phyloP scores from a whole-genome alignment of 2,797 vertebrate species.

The Craterocephalus amniculus region DNA sequence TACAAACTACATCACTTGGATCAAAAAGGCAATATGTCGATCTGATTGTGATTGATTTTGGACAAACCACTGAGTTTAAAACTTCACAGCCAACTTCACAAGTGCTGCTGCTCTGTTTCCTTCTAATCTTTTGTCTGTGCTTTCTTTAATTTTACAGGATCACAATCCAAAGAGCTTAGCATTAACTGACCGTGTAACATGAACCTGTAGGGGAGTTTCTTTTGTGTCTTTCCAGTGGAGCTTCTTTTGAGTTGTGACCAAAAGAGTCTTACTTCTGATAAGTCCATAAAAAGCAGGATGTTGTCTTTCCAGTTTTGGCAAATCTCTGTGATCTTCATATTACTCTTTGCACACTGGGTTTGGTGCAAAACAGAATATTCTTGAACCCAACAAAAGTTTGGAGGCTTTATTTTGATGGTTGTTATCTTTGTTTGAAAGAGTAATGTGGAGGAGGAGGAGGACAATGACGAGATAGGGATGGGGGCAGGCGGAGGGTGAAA shows the following conservation, averaged over 20 bases:
- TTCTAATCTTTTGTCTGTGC: background rate
- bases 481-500: conserved; percentile 43
- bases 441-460: conserved; percentile 18
- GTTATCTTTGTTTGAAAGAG: conserved; percentile 20
- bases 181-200: background rate
- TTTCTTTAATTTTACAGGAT: background rate
- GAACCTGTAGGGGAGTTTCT: background rate
- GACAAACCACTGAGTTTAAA: background rate
- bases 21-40: background rate
- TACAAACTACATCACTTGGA: conserved; percentile 4
- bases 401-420: conserved; percentile 7
- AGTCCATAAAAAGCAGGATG: background rate
- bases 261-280: background rate
- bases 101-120: background rate
- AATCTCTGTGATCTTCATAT: background rate
- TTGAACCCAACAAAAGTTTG: background rate
- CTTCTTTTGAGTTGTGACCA: background rate
- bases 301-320: background rate
- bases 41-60: background rate
- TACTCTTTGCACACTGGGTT: background rate
- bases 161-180: background rate
- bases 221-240: background rate
- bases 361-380: background rate
- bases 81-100: background rate
- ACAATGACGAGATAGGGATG: background rate